Evolutionary conservation across 2,888 invertebrate genomes (phyloP).

Genomic region (Eupithecia centaureata): DNA sequence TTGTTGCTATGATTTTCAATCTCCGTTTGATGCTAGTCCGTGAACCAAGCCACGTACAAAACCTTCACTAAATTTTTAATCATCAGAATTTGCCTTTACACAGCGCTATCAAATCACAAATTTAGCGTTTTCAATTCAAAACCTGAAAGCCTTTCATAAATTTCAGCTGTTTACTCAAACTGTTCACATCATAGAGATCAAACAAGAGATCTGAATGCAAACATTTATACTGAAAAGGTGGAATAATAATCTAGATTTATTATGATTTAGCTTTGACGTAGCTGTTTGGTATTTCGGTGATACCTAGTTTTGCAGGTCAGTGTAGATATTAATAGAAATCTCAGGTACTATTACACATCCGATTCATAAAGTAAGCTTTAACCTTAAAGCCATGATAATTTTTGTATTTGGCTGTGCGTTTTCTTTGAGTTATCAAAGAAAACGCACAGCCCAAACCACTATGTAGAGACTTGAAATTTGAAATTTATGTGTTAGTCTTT

Average conservation of each 20-base stretch:
- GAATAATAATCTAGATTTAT: conserved; percentile 1
- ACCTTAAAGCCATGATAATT: too few species aligned
- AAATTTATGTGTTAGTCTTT: background rate
- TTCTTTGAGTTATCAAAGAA: too few species aligned
- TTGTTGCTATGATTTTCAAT: background rate
- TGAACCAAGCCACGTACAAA: background rate
- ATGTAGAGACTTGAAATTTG: too few species aligned
- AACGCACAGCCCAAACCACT: too few species aligned
- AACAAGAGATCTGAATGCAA: background rate
- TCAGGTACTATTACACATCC: too few species aligned
- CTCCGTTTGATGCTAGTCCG: background rate
- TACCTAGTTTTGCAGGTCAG: too few species aligned
- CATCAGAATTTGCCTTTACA: background rate
- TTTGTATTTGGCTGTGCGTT: too few species aligned
- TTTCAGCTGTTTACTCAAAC: background rate
- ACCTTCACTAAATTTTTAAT: background rate
- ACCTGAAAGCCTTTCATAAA: background rate
- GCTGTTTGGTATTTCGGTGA: background rate
- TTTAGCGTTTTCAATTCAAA: background rate
- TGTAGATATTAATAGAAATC: too few species aligned
- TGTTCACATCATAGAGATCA: conserved; percentile 1
- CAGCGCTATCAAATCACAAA: background rate
- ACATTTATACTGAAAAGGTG: background rate
- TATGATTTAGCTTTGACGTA: background rate
- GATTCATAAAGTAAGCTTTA: too few species aligned